Base-by-base conservation (phyloP, 2,797 vertebrate species). In the Botia kubotai region DNA sequence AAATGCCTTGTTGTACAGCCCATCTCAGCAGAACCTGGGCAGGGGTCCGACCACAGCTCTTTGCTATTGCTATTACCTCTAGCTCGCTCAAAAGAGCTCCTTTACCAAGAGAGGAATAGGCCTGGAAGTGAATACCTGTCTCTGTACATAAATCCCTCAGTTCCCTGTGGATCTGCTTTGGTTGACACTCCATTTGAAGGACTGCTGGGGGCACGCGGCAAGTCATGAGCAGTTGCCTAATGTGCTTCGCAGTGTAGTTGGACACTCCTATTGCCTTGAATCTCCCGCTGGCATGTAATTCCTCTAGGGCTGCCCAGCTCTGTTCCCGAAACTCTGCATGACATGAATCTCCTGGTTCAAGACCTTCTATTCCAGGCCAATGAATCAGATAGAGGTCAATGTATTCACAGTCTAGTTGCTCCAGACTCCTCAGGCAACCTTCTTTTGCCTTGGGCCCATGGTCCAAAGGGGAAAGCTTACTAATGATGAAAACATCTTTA, bases 301-400 rank as follows among this genome's bases (percentile, higher is more conserved):
- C 71, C 79, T 92, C 91, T 83, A 92, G 62, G 5, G 78, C 69
- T 3, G 33, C 72, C 91, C 91, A 92, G 81, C 86, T 90, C 43
- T 72, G 76, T 1, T 4, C 17, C n/a, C 90, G 83, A 39, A 77
- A 73, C 19, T 74, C 75, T 6, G 48, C 55, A 70, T 92, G 90
- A 2, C 83, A 60, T 0, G 60, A 4, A 72, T 92, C 87, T 1
- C 65, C 84, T 29, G 87, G 85, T 10, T 82, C 81, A 65, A 84
- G 80, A 26, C 89, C 90, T 66, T 84, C 85, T 11, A 81, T 83
- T 58, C 90, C 91, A 0, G 91, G 91, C 89, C 91, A 92, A 60
- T 92, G 90, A 33, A 92, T 72, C n/a, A 91, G 83, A 65, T 88
- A 92, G 17, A 92, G 89, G 46, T 92, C 88, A 23, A 92, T 75